Percentiles rank a stretch among this genome's conserved stretches.
Evolutionary conservation across 2,888 invertebrate species (phyloP).

Genomic region (Hedya salicella): DNA sequence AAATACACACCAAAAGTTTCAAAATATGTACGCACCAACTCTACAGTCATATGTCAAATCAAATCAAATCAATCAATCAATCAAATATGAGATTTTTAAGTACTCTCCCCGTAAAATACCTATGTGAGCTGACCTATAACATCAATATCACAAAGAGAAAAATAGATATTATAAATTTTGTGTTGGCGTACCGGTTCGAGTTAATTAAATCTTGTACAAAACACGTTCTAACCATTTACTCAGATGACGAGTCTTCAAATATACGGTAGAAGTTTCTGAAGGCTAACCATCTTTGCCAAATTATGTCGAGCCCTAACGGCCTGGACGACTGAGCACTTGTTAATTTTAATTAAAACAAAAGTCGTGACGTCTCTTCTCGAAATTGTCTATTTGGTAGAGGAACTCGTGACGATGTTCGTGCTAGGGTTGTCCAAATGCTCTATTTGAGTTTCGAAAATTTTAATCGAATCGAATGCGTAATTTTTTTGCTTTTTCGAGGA

Average conservation of each 20-base stretch:
- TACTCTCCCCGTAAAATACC: too few species aligned
- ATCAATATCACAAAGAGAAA: too few species aligned
- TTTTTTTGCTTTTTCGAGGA: constrained; percentile 2
- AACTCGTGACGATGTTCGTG: constrained; percentile 7
- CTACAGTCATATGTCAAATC: too few species aligned
- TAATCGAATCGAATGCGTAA: constrained; percentile 14
- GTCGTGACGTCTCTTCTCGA: constrained; percentile 27
- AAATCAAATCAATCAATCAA: too few species aligned
- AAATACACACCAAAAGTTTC: too few species aligned
- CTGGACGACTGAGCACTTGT: constrained; percentile 29
- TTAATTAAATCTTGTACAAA: constrained; percentile 8
- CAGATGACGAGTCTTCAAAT: background rate
- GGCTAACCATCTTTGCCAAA: constrained; percentile 22
- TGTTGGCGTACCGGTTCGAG: background rate
- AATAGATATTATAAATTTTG: too few species aligned
- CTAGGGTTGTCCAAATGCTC: constrained; percentile 24
- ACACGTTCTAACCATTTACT: background rate
- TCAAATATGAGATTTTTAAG: too few species aligned
- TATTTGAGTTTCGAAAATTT: constrained; percentile 7
- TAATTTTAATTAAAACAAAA: constrained; percentile 42
- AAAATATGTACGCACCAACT: too few species aligned
- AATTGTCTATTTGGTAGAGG: constrained; percentile 22
- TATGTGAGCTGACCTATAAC: too few species aligned
- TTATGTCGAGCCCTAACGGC: constrained; percentile 15
- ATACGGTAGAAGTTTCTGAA: background rate